phyloP scores from a whole-genome alignment of 1,140 invertebrate species.

The Pectinophora gossypiella region DNA sequence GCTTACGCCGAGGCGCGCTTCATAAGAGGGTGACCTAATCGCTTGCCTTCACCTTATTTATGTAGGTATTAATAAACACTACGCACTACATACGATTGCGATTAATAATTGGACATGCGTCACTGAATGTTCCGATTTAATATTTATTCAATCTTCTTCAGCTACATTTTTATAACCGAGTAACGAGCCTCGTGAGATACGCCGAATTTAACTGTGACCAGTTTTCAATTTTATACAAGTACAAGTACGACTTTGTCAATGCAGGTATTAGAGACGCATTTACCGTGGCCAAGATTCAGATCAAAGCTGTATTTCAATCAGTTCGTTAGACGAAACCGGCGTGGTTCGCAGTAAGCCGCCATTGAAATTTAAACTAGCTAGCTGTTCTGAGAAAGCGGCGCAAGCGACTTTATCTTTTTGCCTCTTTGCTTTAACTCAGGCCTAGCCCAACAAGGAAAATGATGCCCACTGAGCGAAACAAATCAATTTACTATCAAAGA shows the following conservation, averaged over 20 bases:
- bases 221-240: too few species aligned
- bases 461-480: constrained; percentile 15
- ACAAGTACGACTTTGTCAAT: neutral
- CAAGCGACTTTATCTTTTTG: constrained; percentile 23
- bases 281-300: constrained; percentile 11
- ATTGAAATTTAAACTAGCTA: constrained; percentile 60
- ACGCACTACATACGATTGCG: too few species aligned
- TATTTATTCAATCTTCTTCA: too few species aligned
- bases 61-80: constrained; percentile 12
- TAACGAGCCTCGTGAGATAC: neutral
- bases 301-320: constrained; percentile 60
- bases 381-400: constrained; percentile 38
- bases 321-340: constrained; percentile 48
- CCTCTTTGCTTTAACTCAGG: constrained; percentile 5
- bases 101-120: too few species aligned
- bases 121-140: too few species aligned
- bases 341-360: constrained; percentile 45
- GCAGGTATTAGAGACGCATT: neutral
- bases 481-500: constrained; percentile 14
- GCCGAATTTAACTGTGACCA: neutral
- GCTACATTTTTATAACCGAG: too few species aligned
- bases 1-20: neutral
- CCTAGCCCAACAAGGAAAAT: constrained; percentile 30
- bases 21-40: constrained; percentile 25
- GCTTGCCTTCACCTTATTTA: constrained; percentile 29